Conservation (phyloP, 2,888 invertebrate genomes). For the Troides oblongomaculatus region DNA sequence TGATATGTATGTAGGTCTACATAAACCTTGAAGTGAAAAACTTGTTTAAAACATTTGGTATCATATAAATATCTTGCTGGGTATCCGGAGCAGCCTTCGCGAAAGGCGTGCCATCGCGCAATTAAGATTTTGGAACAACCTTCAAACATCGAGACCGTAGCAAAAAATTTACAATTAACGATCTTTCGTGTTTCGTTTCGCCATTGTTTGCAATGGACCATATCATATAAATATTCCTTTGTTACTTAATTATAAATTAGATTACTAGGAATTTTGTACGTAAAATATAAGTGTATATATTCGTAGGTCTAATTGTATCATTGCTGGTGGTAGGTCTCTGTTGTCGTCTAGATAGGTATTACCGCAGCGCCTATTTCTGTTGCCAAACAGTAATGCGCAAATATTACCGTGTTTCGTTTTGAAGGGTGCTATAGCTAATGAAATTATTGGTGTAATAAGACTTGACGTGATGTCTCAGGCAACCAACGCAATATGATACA, state of each 20-base stretch:
- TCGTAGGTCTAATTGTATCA: too few relatives aligned
- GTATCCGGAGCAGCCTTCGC: constrained; percentile 32
- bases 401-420: too few relatives aligned
- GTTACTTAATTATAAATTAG: background rate
- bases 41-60: constrained; percentile 6
- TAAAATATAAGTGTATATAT: background rate
- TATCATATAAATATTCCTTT: background rate
- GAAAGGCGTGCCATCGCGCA: constrained; percentile 39
- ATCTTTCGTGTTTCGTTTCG: constrained; percentile 37
- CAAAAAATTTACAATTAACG: constrained; percentile 35
- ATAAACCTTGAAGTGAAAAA: constrained; percentile 3
- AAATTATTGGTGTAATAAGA: too few relatives aligned
- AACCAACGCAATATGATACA: too few relatives aligned
- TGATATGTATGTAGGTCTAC: constrained; percentile 1
- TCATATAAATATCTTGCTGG: constrained; percentile 7
- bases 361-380: too few relatives aligned
- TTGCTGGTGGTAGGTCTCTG: too few relatives aligned
- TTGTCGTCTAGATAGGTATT: too few relatives aligned
- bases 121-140: constrained; percentile 45
- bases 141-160: constrained; percentile 32
- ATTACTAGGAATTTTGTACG: background rate
- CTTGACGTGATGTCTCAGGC: too few relatives aligned
- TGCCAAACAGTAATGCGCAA: too few relatives aligned
- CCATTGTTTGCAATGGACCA: constrained; percentile 13
- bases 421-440: too few relatives aligned